phyloP scores from a whole-genome alignment of 2,888 invertebrate genomes.

The Dynastes maya region DNA sequence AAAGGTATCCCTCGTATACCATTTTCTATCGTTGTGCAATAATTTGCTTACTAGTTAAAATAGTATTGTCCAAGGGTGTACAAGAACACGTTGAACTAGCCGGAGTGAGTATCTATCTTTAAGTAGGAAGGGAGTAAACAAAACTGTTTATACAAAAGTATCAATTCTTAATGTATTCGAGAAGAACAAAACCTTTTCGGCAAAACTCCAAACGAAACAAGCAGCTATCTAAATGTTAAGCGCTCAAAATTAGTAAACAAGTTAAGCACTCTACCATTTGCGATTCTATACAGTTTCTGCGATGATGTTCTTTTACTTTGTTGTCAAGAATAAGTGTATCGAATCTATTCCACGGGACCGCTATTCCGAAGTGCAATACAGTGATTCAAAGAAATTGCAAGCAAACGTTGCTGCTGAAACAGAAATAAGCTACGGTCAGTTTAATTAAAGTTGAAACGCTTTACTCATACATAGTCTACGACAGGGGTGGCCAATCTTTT shows the following conservation, averaged over 20 bases:
- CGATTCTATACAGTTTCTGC: not conserved
- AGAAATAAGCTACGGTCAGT: constrained; percentile 35
- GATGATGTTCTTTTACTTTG: constrained; percentile 22
- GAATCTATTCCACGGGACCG: constrained; percentile 20
- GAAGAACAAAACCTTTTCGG: not conserved
- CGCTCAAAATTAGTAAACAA: constrained; percentile 34
- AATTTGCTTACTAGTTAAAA: not conserved
- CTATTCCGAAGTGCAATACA: constrained; percentile 34
- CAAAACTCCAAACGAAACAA: constrained; percentile 2
- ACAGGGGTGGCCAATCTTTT: not conserved
- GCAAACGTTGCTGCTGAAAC: constrained; percentile 32
- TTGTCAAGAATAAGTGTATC: constrained; percentile 27
- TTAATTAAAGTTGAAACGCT: constrained; percentile 42
- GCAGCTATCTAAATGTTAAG: not conserved
- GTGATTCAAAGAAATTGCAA: constrained; percentile 42
- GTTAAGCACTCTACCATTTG: not conserved
- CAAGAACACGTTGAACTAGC: not conserved
- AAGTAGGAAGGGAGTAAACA: not conserved
- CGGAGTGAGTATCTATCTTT: not conserved
- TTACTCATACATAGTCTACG: constrained; percentile 39
- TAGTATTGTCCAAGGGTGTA: not conserved
- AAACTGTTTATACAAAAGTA: not conserved
- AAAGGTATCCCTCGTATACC: too few relatives aligned
- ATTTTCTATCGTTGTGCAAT: too few relatives aligned
- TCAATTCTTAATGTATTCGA: constrained; percentile 20